phyloP scores from a whole-genome alignment of 2,113 vertebrate species.

The Nerophis ophidion region DNA sequence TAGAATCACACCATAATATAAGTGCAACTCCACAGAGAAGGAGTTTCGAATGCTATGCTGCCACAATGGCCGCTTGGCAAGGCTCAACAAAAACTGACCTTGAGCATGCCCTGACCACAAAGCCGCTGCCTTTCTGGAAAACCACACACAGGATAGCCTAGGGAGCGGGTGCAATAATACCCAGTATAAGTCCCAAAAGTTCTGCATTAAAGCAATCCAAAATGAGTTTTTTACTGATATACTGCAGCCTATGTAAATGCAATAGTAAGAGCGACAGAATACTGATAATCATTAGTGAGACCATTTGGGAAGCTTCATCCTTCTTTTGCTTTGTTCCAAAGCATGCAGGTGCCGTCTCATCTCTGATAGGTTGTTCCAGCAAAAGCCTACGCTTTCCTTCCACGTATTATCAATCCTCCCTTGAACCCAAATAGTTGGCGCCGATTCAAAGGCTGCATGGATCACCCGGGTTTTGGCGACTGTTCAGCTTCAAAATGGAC shows the following conservation, averaged over 20 bases:
- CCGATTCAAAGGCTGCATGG: constrained; percentile 42
- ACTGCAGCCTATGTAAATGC: constrained; percentile 25
- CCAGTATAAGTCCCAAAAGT: constrained; percentile 6
- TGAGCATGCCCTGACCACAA: constrained; percentile 29
- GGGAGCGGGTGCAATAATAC: constrained; percentile 12
- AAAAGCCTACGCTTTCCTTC: constrained; percentile 20
- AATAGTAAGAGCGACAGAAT: constrained; percentile 14
- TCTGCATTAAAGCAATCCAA: constrained; percentile 14
- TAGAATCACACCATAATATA: too few species aligned
- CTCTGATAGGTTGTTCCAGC: constrained; percentile 8
- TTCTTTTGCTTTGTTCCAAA: background rate
- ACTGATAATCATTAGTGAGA: constrained; percentile 35
- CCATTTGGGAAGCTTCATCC: constrained; percentile 7
- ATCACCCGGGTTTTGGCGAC: constrained; percentile 37
- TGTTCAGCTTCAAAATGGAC: constrained; percentile 36
- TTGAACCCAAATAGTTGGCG: constrained; percentile 44
- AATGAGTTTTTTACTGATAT: constrained; percentile 1
- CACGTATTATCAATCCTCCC: constrained; percentile 21
- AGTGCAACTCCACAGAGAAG: constrained; percentile 6
- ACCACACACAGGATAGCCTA: constrained; percentile 8
- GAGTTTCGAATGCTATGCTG: constrained; percentile 9
- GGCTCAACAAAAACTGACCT: constrained; percentile 37
- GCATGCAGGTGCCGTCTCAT: constrained; percentile 5
- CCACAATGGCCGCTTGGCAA: constrained; percentile 28
- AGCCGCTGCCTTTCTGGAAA: constrained; percentile 2